These are phyloP conservation scores for Himalopsyche anomala DNA, from an alignment of 2,888 invertebrate genomes.

Conservation along the genomic window DNA sequence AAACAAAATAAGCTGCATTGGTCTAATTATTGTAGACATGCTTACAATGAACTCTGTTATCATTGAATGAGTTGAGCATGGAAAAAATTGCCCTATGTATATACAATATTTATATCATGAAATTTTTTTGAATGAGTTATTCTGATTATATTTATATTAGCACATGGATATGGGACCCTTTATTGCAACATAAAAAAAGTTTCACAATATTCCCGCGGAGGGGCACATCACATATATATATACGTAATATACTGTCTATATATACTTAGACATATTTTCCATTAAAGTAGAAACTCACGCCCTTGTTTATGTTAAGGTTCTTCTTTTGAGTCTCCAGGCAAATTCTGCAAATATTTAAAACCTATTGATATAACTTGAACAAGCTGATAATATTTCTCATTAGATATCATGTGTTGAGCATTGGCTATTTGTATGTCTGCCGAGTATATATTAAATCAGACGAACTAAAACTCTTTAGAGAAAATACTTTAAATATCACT, in stretches of 20 bases:
- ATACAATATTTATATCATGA: too few relatives aligned
- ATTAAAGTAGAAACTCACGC: conserved; percentile 65
- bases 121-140: too few relatives aligned
- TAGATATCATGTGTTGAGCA: not conserved
- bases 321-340: conserved; percentile 61
- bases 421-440: not conserved
- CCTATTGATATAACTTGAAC: conserved; percentile 18
- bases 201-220: not conserved
- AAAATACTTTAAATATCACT: too few relatives aligned
- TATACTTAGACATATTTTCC: conserved; percentile 19
- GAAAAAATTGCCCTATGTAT: too few relatives aligned
- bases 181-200: not conserved
- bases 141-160: too few relatives aligned
- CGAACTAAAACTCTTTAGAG: not conserved
- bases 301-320: conserved; percentile 68
- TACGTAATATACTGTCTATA: not conserved
- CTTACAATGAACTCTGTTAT: too few relatives aligned
- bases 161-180: not conserved
- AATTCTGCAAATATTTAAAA: conserved; percentile 49
- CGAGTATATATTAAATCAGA: not conserved
- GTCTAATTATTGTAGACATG: too few relatives aligned
- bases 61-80: too few relatives aligned
- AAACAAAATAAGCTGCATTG: too few relatives aligned
- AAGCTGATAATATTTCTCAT: not conserved
- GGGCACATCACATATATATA: not conserved